These are phyloP conservation scores for Hiodon alosoides DNA, from an alignment of 2,113 vertebrate species.

Conservation along the genomic window DNA sequence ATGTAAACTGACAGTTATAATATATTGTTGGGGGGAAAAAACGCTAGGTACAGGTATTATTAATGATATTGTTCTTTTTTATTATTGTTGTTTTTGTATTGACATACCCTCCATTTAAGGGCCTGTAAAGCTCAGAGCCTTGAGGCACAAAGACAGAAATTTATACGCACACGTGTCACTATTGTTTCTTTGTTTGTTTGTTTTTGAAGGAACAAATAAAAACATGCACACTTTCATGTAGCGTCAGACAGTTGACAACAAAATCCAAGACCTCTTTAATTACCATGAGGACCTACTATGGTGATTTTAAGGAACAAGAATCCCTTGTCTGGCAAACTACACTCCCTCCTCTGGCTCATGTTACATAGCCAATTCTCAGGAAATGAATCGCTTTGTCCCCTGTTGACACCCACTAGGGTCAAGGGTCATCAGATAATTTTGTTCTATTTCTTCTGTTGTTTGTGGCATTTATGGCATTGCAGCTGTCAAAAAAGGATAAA, in stretches of 20 bases:
- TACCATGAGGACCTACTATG: background rate
- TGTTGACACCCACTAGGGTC: background rate
- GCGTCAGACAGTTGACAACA: background rate
- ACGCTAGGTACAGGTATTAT: background rate
- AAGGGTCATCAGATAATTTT: background rate
- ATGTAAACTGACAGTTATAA: background rate
- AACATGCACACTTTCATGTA: constrained; percentile 15
- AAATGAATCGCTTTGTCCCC: background rate
- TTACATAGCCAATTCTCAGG: background rate
- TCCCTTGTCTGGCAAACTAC: no score
- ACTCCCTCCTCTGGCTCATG: no score
- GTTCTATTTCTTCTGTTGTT: background rate
- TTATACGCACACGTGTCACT: background rate
- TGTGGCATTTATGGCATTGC: constrained; percentile 1
- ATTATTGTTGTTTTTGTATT: background rate
- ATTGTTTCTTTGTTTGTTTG: background rate
- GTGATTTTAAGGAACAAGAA: no score
- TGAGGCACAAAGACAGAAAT: background rate
- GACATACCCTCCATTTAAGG: background rate
- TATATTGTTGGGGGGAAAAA: background rate
- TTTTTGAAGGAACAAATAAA: background rate
- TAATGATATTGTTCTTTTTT: background rate
- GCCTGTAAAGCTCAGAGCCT: constrained; percentile 1
- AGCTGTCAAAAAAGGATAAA: constrained; percentile 14
- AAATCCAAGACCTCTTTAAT: background rate